Evolutionary conservation across 2,888 invertebrate species (phyloP).

Genomic region (Chymomyza fuscimana): DNA sequence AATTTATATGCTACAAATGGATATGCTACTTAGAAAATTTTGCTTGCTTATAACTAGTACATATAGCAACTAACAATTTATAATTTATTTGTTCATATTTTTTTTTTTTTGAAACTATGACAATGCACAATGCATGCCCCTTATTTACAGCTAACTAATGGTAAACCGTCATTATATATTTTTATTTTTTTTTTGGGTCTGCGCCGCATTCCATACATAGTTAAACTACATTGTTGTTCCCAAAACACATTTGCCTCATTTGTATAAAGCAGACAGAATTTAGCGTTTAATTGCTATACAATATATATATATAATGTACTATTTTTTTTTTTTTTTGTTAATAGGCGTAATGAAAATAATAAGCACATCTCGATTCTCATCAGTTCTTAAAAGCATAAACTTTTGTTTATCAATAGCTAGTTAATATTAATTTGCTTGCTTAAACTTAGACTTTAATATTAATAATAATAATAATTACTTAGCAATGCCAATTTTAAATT

Average conservation of each 20-base stretch:
- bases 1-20: slow-evolving; percentile 47
- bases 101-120: slow-evolving; percentile 15
- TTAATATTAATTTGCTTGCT: slow-evolving; percentile 1
- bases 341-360: slow-evolving; percentile 29
- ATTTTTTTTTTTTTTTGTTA: background rate
- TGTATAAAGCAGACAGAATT: slow-evolving; percentile 49
- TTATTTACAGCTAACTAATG: slow-evolving; percentile 60
- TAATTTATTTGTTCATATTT: slow-evolving; percentile 30
- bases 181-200: slow-evolving; percentile 32
- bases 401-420: background rate
- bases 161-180: slow-evolving; percentile 22
- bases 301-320: background rate
- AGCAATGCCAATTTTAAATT: background rate
- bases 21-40: slow-evolving; percentile 6
- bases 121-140: slow-evolving; percentile 23
- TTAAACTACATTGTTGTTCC: slow-evolving; percentile 79
- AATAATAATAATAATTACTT: background rate
- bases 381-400: slow-evolving; percentile 1
- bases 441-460: slow-evolving; percentile 10
- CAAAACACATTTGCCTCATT: slow-evolving; percentile 75
- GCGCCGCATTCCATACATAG: slow-evolving; percentile 49
- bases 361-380: slow-evolving; percentile 26
- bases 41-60: slow-evolving; percentile 7
- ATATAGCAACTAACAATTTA: slow-evolving; percentile 15
- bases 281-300: slow-evolving; percentile 42